phyloP scores from a whole-genome alignment of 1,140 invertebrate species.

The Wasmannia auropunctata region DNA sequence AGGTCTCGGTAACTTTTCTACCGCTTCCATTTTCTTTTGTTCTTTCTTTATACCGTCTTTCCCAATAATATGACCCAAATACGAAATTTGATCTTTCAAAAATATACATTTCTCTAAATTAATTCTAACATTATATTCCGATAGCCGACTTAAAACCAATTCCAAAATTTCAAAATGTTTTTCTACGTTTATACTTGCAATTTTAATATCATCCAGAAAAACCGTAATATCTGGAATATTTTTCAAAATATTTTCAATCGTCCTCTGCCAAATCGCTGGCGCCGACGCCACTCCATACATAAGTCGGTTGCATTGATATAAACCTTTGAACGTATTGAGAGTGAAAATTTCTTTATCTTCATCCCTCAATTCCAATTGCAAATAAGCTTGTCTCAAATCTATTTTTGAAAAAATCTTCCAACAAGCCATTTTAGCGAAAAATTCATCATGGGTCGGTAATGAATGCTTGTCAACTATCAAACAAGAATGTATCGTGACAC shows the following conservation, averaged over 20 bases:
- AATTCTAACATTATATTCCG: neutral
- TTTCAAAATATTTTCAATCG: neutral
- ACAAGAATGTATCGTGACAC: neutral
- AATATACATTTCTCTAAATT: constrained; percentile 52
- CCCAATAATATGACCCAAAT: constrained; percentile 19
- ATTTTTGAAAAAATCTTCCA: neutral
- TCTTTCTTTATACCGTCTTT: constrained; percentile 46
- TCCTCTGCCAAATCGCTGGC: neutral
- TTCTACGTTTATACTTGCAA: neutral
- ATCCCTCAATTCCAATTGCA: neutral
- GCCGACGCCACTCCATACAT: neutral
- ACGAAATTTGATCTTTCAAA: constrained; percentile 22
- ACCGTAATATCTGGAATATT: neutral
- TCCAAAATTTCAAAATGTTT: neutral
- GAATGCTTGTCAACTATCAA: neutral
- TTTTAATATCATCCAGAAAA: neutral
- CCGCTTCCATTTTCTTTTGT: constrained; percentile 44
- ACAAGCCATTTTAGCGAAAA: neutral
- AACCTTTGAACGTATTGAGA: neutral
- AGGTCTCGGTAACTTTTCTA: constrained; percentile 49
- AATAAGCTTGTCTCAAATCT: neutral
- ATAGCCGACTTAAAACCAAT: neutral
- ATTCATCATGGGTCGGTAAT: neutral
- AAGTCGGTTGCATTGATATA: neutral
- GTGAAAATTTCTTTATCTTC: neutral